Conservation (phyloP, 2,113 vertebrate genomes). For the Sialia sialis region DNA sequence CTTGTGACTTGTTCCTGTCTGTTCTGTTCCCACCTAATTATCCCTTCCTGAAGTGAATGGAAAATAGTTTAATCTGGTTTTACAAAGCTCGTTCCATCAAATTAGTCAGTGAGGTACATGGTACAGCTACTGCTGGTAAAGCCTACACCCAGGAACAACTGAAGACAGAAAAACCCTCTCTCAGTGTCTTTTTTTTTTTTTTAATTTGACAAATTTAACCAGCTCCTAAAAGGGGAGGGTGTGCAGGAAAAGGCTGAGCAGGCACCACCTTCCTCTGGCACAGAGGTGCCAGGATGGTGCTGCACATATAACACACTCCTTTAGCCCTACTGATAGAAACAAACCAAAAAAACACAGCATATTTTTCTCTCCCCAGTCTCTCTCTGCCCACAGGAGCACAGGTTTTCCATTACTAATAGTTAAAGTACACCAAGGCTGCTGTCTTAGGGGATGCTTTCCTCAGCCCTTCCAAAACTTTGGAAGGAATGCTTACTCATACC, state of each 20-base stretch:
- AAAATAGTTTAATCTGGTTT: neutral
- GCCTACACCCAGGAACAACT: neutral
- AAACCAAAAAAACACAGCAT: neutral
- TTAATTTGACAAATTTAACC: neutral
- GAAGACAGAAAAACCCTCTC: neutral
- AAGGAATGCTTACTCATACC: neutral
- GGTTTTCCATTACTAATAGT: neutral
- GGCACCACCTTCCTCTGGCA: neutral
- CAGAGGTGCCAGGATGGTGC: neutral
- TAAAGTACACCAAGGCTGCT: neutral
- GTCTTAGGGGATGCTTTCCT: fast-evolving
- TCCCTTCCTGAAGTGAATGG: neutral
- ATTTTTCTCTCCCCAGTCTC: neutral
- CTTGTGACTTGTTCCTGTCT: neutral
- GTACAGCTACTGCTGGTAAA: neutral
- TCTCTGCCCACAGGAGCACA: neutral
- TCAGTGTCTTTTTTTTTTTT: neutral
- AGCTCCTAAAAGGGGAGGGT: neutral
- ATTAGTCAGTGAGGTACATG: neutral
- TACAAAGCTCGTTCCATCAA: neutral
- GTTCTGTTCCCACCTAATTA: slow-evolving; percentile 44
- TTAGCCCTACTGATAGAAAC: neutral
- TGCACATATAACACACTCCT: neutral
- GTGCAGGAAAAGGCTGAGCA: neutral
- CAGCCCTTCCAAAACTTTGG: neutral